Conservation (phyloP, 1,140 invertebrate species). For the Palaemon carinicauda region DNA sequence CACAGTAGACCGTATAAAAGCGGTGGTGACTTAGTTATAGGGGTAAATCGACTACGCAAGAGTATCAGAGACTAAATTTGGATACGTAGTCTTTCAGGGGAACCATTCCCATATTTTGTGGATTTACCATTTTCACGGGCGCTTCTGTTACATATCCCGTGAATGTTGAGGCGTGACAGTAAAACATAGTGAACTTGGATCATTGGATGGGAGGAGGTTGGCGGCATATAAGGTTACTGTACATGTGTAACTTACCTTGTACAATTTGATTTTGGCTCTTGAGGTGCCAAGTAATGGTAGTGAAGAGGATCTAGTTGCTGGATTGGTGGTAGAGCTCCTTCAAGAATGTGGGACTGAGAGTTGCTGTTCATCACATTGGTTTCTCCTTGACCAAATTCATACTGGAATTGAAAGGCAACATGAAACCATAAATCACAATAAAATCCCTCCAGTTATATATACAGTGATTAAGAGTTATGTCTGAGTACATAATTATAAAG, state of each 20-base stretch:
- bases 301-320: slow-evolving; percentile 35
- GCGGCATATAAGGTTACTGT: too few species aligned
- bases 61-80: too few species aligned
- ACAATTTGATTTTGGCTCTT: slow-evolving; percentile 44
- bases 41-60: too few species aligned
- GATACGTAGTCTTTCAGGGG: too few species aligned
- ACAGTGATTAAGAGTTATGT: not conserved
- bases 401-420: not conserved
- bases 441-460: not conserved
- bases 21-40: too few species aligned
- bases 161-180: too few species aligned
- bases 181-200: too few species aligned
- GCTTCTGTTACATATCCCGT: too few species aligned
- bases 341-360: slow-evolving; percentile 26
- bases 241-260: slow-evolving; percentile 14
- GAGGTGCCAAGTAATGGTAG: slow-evolving; percentile 36
- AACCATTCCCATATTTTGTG: too few species aligned
- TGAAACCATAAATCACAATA: not conserved
- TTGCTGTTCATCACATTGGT: slow-evolving; percentile 4
- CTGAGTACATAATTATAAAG: not conserved
- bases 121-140: too few species aligned
- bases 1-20: too few species aligned
- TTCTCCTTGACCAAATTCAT: slow-evolving; percentile 43
- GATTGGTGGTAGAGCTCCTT: slow-evolving; percentile 44
- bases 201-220: not conserved